Evolutionary conservation across 2,888 invertebrate genomes (phyloP).

Genomic region (Mesopsocus fuscifrons): DNA sequence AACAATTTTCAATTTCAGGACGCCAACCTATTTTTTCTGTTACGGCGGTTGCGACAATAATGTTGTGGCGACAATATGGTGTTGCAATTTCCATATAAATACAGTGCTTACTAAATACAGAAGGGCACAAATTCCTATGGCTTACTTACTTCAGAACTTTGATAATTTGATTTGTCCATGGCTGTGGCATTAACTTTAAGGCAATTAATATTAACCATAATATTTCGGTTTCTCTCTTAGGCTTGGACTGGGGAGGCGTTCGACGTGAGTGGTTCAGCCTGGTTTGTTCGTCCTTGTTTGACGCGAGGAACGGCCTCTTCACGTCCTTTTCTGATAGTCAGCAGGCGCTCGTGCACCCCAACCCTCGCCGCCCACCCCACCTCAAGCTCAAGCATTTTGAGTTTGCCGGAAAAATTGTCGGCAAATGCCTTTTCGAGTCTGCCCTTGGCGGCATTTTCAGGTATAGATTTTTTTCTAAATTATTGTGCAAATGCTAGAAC

Average conservation of each 20-base stretch:
- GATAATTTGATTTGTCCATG: too few species aligned
- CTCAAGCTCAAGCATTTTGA: slow-evolving; percentile 78
- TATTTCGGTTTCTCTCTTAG: slow-evolving; percentile 27
- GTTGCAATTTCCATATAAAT: too few species aligned
- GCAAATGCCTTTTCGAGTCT: slow-evolving; percentile 87
- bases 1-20: too few species aligned
- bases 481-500: neutral
- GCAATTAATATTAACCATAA: too few species aligned
- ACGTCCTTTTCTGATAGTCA: slow-evolving; percentile 54
- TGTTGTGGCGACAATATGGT: too few species aligned
- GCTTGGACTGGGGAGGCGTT: slow-evolving; percentile 87
- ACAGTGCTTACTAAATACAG: too few species aligned
- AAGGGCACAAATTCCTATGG: too few species aligned
- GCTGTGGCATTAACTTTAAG: too few species aligned
- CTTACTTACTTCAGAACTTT: too few species aligned
- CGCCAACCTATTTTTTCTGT: too few species aligned
- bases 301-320: slow-evolving; percentile 65
- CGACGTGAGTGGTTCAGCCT: slow-evolving; percentile 89
- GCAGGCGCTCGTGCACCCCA: slow-evolving; percentile 71
- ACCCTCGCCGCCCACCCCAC: slow-evolving; percentile 52
- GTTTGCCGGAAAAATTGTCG: slow-evolving; percentile 83
- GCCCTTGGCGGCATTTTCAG: slow-evolving; percentile 76
- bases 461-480: neutral
- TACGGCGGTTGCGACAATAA: too few species aligned
- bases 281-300: slow-evolving; percentile 72